Conservation (phyloP, 2,888 invertebrate species). For the Amiota communis region DNA sequence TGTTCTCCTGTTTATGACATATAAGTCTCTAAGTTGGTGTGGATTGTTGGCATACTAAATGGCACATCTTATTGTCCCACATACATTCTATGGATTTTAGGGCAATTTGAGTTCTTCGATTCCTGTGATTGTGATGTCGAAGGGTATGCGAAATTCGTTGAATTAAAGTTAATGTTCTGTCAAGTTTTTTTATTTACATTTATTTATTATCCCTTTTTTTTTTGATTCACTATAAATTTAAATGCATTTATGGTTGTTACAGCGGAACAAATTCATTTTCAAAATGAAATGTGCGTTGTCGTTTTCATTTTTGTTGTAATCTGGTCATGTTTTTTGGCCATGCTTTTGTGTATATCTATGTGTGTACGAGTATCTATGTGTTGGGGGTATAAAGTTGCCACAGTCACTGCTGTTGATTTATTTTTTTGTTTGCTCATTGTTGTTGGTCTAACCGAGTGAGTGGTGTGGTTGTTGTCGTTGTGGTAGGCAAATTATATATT, state of each 20-base stretch:
- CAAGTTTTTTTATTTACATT: slow-evolving; percentile 33
- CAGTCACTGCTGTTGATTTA: slow-evolving; percentile 31
- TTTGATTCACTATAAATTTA: slow-evolving; percentile 62
- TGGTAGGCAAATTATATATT: slow-evolving; percentile 26
- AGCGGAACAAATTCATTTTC: slow-evolving; percentile 68
- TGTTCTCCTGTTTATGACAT: too few relatives aligned
- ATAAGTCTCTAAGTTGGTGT: too few relatives aligned
- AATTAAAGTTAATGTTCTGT: background rate
- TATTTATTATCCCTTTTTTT: slow-evolving; percentile 35
- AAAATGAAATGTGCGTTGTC: slow-evolving; percentile 61
- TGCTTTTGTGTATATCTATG: slow-evolving; percentile 1
- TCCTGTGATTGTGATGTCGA: too few relatives aligned
- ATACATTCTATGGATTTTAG: too few relatives aligned
- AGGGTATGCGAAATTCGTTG: background rate
- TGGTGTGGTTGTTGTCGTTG: slow-evolving; percentile 15
- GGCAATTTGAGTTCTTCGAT: too few relatives aligned
- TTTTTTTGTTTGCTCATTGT: slow-evolving; percentile 27
- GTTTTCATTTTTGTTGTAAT: slow-evolving; percentile 22
- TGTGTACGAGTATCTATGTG: background rate
- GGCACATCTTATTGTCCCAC: too few relatives aligned
- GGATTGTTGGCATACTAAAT: too few relatives aligned
- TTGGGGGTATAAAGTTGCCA: slow-evolving; percentile 22
- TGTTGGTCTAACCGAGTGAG: too few relatives aligned
- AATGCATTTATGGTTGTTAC: slow-evolving; percentile 66
- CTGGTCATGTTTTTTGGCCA: slow-evolving; percentile 30